A percentile compares a stretch with the other conserved stretches of the same genome.
These are phyloP conservation scores for Tetragnatha versicolor DNA, from an alignment of 1,140 invertebrate species.

Conservation along the genomic window DNA sequence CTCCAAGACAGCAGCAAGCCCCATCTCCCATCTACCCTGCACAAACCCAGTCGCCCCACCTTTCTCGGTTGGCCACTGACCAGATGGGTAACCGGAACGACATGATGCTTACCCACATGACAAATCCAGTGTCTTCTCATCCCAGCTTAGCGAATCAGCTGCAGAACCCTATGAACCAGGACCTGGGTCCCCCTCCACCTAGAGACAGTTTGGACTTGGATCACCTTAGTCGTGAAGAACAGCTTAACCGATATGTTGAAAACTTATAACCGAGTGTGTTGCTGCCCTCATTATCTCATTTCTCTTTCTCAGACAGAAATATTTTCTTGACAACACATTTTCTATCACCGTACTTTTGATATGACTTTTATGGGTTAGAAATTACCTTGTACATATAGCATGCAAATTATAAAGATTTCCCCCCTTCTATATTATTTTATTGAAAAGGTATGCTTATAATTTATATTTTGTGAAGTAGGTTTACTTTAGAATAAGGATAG, in stretches of 20 bases:
- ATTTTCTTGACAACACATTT: constrained; percentile 35
- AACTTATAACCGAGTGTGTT: constrained; percentile 69
- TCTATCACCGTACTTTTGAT: constrained; percentile 33
- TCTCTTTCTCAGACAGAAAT: constrained; percentile 3
- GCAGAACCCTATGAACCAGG: constrained; percentile 56
- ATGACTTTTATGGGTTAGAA: constrained; percentile 18
- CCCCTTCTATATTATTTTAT: constrained; percentile 10
- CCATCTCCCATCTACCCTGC: constrained; percentile 70
- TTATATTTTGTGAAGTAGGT: neutral
- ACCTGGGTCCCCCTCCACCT: constrained; percentile 41
- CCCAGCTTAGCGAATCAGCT: constrained; percentile 50
- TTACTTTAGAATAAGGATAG: constrained; percentile 10
- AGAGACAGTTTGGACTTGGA: constrained; percentile 53
- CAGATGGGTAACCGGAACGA: constrained; percentile 51
- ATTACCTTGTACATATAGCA: too few relatives aligned
- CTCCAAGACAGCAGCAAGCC: constrained; percentile 74
- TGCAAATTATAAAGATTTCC: neutral
- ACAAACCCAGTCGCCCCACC: constrained; percentile 60
- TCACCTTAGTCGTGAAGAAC: constrained; percentile 83
- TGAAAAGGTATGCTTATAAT: neutral
- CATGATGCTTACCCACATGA: constrained; percentile 55
- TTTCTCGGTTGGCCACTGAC: constrained; percentile 41
- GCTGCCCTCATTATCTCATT: neutral
- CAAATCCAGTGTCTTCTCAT: constrained; percentile 52
- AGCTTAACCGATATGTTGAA: constrained; percentile 91